A percentile compares a stretch with the other conserved stretches of the same genome.
phyloP scores from a whole-genome alignment of 2,888 invertebrate species.

The Branchipolynoe longqiensis region DNA sequence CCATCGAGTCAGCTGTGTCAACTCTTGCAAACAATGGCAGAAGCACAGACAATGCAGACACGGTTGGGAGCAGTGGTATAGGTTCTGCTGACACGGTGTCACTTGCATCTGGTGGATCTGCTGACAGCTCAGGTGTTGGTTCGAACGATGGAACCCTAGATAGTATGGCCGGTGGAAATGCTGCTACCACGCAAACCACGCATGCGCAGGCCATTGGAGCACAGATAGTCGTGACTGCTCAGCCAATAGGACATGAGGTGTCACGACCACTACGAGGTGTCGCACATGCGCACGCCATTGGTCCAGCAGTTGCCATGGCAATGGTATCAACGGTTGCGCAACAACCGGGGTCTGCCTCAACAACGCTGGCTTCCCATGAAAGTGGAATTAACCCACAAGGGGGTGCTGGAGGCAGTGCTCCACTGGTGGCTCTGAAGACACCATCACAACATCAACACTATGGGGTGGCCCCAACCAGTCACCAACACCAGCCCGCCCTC shows the following conservation, averaged over 20 bases:
- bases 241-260: conserved; percentile 55
- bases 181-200: not conserved
- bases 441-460: conserved; percentile 5
- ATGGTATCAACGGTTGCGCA: not conserved
- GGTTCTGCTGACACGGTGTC: conserved; percentile 3
- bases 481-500: not conserved
- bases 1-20: conserved; percentile 69
- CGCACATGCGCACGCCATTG: conserved; percentile 50
- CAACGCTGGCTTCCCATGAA: conserved; percentile 9
- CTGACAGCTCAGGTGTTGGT: conserved; percentile 9
- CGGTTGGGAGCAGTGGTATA: conserved; percentile 3
- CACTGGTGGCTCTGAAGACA: not conserved
- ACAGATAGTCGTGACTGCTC: conserved; percentile 61
- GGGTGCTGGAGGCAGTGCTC: not conserved
- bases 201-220: conserved; percentile 45
- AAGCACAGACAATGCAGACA: conserved; percentile 10
- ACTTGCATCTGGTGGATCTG: conserved; percentile 36
- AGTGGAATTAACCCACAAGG: conserved; percentile 39
- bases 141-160: conserved; percentile 18
- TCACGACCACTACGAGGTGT: conserved; percentile 54
- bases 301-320: conserved; percentile 23
- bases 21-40: not conserved
- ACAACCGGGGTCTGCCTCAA: not conserved
- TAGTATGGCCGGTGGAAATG: not conserved
- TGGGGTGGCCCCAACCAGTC: not conserved